These are phyloP conservation scores for Ditylenchus dipsaci DNA, from an alignment of 1,140 invertebrate species.

Conservation along the genomic window DNA sequence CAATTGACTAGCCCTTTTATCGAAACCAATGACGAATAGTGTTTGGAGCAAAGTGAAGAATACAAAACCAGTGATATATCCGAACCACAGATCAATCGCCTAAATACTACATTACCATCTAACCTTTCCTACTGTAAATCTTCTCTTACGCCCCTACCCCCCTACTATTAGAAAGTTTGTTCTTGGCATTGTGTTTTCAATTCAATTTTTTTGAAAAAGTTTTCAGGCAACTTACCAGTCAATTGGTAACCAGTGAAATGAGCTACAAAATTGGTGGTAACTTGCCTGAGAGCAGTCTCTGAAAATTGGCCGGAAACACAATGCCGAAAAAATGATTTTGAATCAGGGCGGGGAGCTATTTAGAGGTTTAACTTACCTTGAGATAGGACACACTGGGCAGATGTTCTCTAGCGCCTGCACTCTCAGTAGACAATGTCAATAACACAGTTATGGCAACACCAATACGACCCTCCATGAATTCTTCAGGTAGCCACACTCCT, in stretches of 20 bases:
- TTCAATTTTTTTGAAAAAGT: too few relatives aligned
- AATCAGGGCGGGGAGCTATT: background rate
- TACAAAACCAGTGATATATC: slow-evolving; percentile 57
- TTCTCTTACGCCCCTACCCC: too few relatives aligned
- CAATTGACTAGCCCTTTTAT: slow-evolving; percentile 55
- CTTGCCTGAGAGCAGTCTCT: too few relatives aligned
- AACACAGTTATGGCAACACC: slow-evolving; percentile 57
- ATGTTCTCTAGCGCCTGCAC: slow-evolving; percentile 56
- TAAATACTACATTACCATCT: slow-evolving; percentile 24
- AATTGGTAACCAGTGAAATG: too few relatives aligned
- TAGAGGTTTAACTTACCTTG: slow-evolving; percentile 35
- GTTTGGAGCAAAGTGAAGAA: slow-evolving; percentile 57
- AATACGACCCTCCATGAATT: slow-evolving; percentile 58
- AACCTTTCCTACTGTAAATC: too few relatives aligned
- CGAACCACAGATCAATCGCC: slow-evolving; percentile 58
- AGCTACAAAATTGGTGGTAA: too few relatives aligned
- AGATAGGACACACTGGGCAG: slow-evolving; percentile 56
- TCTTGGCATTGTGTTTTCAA: too few relatives aligned
- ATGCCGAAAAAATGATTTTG: background rate
- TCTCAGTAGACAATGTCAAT: slow-evolving; percentile 55
- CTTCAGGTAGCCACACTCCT: slow-evolving; percentile 55
- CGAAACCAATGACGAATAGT: slow-evolving; percentile 57
- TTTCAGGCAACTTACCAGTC: too few relatives aligned
- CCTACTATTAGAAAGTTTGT: too few relatives aligned
- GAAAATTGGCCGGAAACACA: too few relatives aligned